These are phyloP conservation scores for Eustalomyia histrio DNA, from an alignment of 2,888 invertebrate species.

Conservation along the genomic window DNA sequence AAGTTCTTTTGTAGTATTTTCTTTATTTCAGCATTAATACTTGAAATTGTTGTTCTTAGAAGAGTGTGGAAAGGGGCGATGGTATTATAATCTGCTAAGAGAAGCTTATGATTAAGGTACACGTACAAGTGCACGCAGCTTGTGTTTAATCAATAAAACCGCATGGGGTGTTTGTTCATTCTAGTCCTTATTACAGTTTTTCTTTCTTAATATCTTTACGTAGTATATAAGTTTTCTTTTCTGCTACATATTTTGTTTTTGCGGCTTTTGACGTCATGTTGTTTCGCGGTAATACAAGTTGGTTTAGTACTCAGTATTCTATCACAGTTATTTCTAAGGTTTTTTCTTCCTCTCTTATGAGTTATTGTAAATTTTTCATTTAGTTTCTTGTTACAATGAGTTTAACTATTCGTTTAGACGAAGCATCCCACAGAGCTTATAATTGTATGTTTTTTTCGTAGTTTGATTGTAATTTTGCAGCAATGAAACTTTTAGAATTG, in stretches of 20 bases:
- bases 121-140: conserved; percentile 64
- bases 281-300: conserved; percentile 47
- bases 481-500: not conserved
- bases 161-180: conserved; percentile 57
- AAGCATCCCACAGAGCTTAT: conserved; percentile 52
- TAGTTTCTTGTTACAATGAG: not conserved
- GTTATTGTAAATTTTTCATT: conserved; percentile 44
- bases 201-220: not conserved
- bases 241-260: conserved; percentile 22
- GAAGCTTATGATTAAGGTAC: conserved; percentile 18
- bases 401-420: conserved; percentile 15
- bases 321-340: not conserved
- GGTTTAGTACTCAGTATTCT: conserved; percentile 15
- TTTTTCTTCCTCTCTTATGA: conserved; percentile 25
- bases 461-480: conserved; percentile 37
- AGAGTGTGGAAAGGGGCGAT: not conserved
- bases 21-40: not conserved
- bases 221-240: conserved; percentile 1
- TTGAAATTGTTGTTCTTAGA: not conserved
- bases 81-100: conserved; percentile 31
- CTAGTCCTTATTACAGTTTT: conserved; percentile 33
- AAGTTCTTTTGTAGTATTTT: conserved; percentile 10
- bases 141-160: conserved; percentile 67
- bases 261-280: conserved; percentile 56
- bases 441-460: conserved; percentile 46